Percentiles rank a stretch among this genome's conserved stretches.
Evolutionary conservation across 1,140 invertebrate genomes (phyloP).

Genomic region (Pogonus chalceus): DNA sequence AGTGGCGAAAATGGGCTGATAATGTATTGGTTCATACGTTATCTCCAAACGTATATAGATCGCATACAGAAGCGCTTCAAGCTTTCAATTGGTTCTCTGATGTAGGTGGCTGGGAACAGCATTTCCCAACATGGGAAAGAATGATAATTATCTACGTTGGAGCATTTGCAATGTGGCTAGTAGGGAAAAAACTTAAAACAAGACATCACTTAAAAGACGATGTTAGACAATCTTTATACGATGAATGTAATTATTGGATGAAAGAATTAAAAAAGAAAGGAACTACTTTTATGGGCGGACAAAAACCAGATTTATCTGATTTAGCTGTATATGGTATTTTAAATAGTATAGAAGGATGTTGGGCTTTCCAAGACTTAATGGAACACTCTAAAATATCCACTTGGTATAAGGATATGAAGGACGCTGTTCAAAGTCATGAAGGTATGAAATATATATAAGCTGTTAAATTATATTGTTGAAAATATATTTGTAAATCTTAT

Average conservation of each 20-base stretch:
- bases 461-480: too few relatives aligned
- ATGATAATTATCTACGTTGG: slow-evolving; percentile 87
- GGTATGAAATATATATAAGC: background rate
- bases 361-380: slow-evolving; percentile 77
- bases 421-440: slow-evolving; percentile 19
- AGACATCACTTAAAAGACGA: slow-evolving; percentile 79
- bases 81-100: slow-evolving; percentile 88
- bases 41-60: slow-evolving; percentile 95
- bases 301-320: slow-evolving; percentile 84
- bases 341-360: slow-evolving; percentile 90
- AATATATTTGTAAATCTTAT: too few relatives aligned
- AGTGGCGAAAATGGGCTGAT: slow-evolving; percentile 95
- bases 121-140: slow-evolving; percentile 79
- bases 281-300: slow-evolving; percentile 72
- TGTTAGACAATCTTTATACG: slow-evolving; percentile 81
- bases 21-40: slow-evolving; percentile 80
- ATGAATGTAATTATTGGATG: slow-evolving; percentile 76
- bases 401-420: slow-evolving; percentile 31
- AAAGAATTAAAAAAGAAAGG: slow-evolving; percentile 58
- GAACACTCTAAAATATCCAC: slow-evolving; percentile 57
- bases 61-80: slow-evolving; percentile 69
- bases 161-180: slow-evolving; percentile 85
- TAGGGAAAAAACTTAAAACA: slow-evolving; percentile 81
- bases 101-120: slow-evolving; percentile 83
- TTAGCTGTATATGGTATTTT: slow-evolving; percentile 88